Base-by-base conservation (phyloP, 2,888 invertebrate genomes). In the Venusia cambrica region DNA sequence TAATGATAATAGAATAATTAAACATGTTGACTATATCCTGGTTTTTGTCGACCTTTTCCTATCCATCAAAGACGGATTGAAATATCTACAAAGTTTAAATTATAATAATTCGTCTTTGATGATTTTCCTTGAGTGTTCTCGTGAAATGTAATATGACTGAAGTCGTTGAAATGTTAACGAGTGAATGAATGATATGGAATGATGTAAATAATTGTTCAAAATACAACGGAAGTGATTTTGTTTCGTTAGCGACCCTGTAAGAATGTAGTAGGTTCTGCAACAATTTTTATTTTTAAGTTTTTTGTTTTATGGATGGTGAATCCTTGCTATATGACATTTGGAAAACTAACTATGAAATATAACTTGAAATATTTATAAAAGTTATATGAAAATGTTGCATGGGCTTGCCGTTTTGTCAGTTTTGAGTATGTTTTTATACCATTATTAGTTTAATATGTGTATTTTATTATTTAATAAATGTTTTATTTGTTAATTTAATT, bases 1-100 rank as follows among this genome's bases (percentile, higher is more conserved):
- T n/a, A n/a, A n/a, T n/a, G n/a, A n/a, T n/a, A 43, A 48, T 67
- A 67, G 54, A 56, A 48, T 34, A 58, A 73, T 77, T 73, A 79
- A 78, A 74, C 30, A 65, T 62, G 73, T 76, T 78, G 68, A 71
- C 59, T 22, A 40, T 51, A 63, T 49, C 33, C 46, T 57, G 29
- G 62, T 65, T 72, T 72, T 65, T 45, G 59, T 57, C 63, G 46
- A 56, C 60, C 49, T 31, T 18, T 39, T 44, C 52, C 55, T 45
- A 32, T 34, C 45, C 43, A 47, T 28, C 19, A 11, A 6, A 30
- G 21, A 30, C 16, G 3, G 3, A 4, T 24, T 25, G 1, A 24
- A 32, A 32, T 25, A 25, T 3, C 14, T 2, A 3, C 16, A 13
- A 13, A 6, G n/a, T n/a, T 24, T 24, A 9, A 18, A 32, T 18